Percentiles rank a stretch among this genome's conserved stretches.
Evolutionary conservation across 2,797 vertebrate genomes (phyloP).

Genomic region (Tamandua tetradactyla): DNA sequence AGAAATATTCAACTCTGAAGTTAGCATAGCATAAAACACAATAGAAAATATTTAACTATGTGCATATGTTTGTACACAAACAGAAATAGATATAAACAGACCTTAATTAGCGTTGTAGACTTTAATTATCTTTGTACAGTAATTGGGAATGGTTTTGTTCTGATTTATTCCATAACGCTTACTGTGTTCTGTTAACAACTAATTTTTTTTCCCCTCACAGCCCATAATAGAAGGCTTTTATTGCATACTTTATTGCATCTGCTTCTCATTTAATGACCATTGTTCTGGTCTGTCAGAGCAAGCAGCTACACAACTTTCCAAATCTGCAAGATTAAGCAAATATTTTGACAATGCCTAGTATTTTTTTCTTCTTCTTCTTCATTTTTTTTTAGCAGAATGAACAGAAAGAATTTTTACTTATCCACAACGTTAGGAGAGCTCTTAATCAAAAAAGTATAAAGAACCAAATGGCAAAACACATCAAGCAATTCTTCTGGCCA

Average conservation of each 20-base stretch:
- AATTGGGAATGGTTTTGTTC: constrained; percentile 79
- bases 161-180: constrained; percentile 80
- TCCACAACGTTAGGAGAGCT: constrained; percentile 72
- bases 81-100: constrained; percentile 79
- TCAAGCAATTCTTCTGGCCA: constrained; percentile 77
- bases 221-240: constrained; percentile 74
- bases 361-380: constrained; percentile 40
- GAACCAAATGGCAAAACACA: constrained; percentile 81
- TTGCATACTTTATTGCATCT: constrained; percentile 82
- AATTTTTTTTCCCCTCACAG: constrained; percentile 67
- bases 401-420: constrained; percentile 81
- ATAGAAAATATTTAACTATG: constrained; percentile 80
- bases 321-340: constrained; percentile 87
- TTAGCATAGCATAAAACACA: constrained; percentile 77
- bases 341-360: constrained; percentile 85
- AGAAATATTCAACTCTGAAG: constrained; percentile 81
- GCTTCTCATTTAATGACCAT: constrained; percentile 87
- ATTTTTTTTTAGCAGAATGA: constrained; percentile 69
- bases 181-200: constrained; percentile 82
- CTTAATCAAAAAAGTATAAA: constrained; percentile 80
- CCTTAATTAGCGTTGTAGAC: constrained; percentile 80
- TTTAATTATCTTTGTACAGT: constrained; percentile 82
- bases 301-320: constrained; percentile 80
- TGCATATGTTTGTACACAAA: constrained; percentile 81
- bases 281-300: constrained; percentile 85